A percentile compares a stretch with the other conserved stretches of the same genome.
phyloP scores from a whole-genome alignment of 1,140 invertebrate species.

The Sitobion miscanthi region DNA sequence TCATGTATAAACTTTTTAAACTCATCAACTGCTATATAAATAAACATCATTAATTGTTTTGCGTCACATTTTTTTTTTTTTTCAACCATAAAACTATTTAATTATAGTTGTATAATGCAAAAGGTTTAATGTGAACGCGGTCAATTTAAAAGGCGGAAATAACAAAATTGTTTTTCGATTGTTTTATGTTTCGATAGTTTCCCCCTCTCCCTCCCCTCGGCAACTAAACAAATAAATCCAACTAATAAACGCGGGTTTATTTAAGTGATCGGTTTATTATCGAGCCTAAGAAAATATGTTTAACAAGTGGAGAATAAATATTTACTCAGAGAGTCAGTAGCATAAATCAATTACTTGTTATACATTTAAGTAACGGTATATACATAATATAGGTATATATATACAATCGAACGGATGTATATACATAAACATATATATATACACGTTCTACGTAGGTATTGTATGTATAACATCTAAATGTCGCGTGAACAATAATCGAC shows the following conservation, averaged over 20 bases:
- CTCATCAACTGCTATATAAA: background rate
- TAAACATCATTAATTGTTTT: conserved; percentile 10
- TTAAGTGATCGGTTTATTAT: background rate
- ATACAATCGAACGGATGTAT: no score
- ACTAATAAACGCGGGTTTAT: background rate
- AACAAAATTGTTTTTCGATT: conserved; percentile 12
- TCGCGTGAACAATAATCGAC: background rate
- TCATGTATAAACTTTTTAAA: background rate
- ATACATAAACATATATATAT: no score
- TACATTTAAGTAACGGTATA: background rate
- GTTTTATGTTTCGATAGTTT: background rate
- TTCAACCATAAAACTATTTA: background rate
- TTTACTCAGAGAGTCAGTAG: background rate
- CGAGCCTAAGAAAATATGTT: background rate
- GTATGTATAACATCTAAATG: background rate
- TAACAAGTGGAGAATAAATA: background rate
- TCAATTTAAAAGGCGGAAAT: background rate
- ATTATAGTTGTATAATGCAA: background rate
- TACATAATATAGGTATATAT: background rate
- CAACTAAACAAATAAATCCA: background rate
- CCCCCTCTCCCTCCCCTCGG: no score
- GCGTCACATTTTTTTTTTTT: background rate
- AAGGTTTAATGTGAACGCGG: background rate
- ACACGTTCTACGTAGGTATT: background rate
- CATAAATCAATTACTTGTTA: background rate